A percentile compares a stretch with the other conserved stretches of the same genome.
Conservation (phyloP, 2,113 vertebrate genomes). For the Trichomycterus rosablanca region DNA sequence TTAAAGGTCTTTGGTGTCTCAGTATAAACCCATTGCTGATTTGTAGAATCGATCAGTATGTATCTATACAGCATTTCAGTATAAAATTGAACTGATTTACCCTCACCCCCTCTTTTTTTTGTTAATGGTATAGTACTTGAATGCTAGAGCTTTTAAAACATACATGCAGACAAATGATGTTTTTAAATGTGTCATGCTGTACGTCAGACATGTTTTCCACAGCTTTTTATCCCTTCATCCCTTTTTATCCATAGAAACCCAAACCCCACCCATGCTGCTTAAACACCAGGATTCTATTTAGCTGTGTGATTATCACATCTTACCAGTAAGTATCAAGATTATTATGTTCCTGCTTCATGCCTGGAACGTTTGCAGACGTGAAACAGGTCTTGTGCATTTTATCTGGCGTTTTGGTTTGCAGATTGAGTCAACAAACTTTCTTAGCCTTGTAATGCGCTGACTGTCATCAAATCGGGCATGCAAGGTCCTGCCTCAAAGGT, state of each 20-base stretch:
- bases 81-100: too few relatives aligned
- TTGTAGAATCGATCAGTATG: too few relatives aligned
- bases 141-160: too few relatives aligned
- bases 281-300: slow-evolving; percentile 22
- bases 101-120: too few relatives aligned
- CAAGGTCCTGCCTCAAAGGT: slow-evolving; percentile 41
- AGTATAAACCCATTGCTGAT: too few relatives aligned
- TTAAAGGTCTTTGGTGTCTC: too few relatives aligned
- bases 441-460: slow-evolving; percentile 17
- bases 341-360: background rate
- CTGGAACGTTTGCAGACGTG: background rate
- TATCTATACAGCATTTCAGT: too few relatives aligned
- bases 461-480: slow-evolving; percentile 36
- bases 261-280: slow-evolving; percentile 10
- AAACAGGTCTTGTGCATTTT: slow-evolving; percentile 14
- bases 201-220: background rate
- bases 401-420: slow-evolving; percentile 12
- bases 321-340: background rate
- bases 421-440: slow-evolving; percentile 13
- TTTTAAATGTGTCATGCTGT: background rate
- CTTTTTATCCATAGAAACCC: background rate
- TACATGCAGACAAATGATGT: too few relatives aligned
- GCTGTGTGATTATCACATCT: slow-evolving; percentile 1
- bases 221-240: background rate
- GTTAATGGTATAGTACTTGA: too few relatives aligned